Evolutionary conservation across 2,888 invertebrate species (phyloP), one percentile per base, ranked within the genome.

Genomic region (Synergus laeviventris): DNA sequence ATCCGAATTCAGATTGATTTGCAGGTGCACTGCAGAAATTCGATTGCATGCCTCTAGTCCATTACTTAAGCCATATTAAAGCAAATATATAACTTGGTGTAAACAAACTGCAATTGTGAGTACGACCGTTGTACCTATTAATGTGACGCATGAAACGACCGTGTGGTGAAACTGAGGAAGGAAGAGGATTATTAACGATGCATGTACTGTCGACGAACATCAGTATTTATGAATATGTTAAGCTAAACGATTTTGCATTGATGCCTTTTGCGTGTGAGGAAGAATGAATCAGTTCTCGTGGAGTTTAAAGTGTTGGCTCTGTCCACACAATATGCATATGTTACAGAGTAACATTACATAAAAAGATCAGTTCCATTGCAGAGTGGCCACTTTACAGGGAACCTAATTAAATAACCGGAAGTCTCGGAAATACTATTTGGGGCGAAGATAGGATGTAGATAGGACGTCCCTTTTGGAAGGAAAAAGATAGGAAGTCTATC

Each of bases 101-200:
- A 66, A 66, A 66, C 42, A 66, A 66, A 45, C 18, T 45, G 45
- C 14, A 66, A 66, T 45, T 66, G 45, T 66, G 70, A 70, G 49
- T 70, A 45, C 16, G 49, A 24, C 70, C 5, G 14, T 70, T 70
- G 70, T 70, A 14, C 70, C 62, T 76, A 31, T 31, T n/a, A 74
- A 31, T 21, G 56, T 16, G 18, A 73, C 31, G 54, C 24, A 38
- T 49, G 31, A 64, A 31, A 76, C 81, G 83, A 66, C 82, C 83
- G 81, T 66, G 16, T 74, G 79, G 76, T 74, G 79, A 77, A 78
- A 78, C 78, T 64, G 78, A 80, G 80, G 77, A 76, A 78, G 80
- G 78, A 80, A 80, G 80, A 80, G 70, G 61, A 49, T 78, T 74
- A 80, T 80, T 80, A 80, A 42, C 42, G 77, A 74, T 74, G 74